Base-by-base conservation (phyloP, 2,113 vertebrate species). In the Leucoraja erinaceus region DNA sequence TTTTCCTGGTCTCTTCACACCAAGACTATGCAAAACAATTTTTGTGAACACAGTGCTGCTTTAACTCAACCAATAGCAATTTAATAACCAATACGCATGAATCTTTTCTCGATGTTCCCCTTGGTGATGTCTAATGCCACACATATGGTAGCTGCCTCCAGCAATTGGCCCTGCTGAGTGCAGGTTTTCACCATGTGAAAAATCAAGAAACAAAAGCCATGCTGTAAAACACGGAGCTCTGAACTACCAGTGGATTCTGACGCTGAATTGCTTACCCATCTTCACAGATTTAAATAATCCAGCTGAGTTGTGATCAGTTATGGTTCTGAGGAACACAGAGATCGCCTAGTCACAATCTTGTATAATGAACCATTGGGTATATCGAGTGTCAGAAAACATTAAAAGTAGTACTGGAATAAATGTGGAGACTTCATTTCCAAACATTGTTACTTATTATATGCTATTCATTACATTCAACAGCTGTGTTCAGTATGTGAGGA, bases 271-370 rank as follows among this genome's bases (percentile, higher is more conserved):
- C 25, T 83, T 61, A n/a, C 56, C 81, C 56, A 86, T 86, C 28
- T 81, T 86, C 56, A 86, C 81, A n/a, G 14, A 56, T 61, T 86
- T 86, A 61, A 84, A 84, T 84, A 61, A 84, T 25, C 81, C 81
- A 84, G 81, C 81, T 61, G 20, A 25, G 81, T 84, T 84, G 25
- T 61, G n/a, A 83, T 56, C 38, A 56, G 47, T 56, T 84, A 84
- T 25, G 56, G 61, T 63, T 86, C 56, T 61, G 31, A n/a, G 22
- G 25, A 16, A 10, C 61, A 25, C 81, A 7, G 25, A 6, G 28
- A 88, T 88, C 83, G 59, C 28, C 83, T 88, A 63, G 83, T 72
- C 70, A 88, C 16, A n/a, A 63, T 12, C 12, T 16, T 88, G 83
- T n/a, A 63, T 66, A 88, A 88, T 88, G 63, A 88, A 88, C 28